Conservation (phyloP, 2,888 invertebrate species). For the Aleiodes testaceus region DNA sequence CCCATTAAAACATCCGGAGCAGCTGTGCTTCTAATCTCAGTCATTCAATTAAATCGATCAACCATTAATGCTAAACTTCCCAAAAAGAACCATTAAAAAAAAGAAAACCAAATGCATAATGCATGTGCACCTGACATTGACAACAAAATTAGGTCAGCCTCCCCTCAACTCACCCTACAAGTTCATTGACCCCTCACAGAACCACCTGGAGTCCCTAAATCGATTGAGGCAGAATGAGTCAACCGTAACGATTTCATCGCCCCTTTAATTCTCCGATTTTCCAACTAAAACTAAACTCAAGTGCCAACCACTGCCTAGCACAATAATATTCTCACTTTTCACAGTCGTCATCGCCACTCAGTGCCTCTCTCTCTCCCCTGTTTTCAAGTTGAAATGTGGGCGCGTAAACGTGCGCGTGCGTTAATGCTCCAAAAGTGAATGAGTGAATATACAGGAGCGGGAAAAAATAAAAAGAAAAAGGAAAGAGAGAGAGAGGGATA, state of each 20-base stretch:
- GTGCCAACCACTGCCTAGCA: neutral
- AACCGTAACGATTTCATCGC: neutral
- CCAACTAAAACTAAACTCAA: neutral
- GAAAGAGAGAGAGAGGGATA: conserved; percentile 4
- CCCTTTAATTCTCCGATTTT: neutral
- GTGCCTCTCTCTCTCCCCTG: neutral
- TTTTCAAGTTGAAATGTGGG: conserved; percentile 1
- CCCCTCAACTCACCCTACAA: neutral
- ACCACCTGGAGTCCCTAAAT: conserved; percentile 5
- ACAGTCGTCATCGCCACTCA: neutral
- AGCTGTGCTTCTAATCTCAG: neutral
- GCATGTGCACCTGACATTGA: conserved; percentile 4
- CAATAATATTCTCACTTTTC: conserved; percentile 8
- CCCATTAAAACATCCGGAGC: conserved; percentile 19
- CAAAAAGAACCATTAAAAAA: neutral
- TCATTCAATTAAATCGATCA: conserved; percentile 18
- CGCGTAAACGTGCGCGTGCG: neutral
- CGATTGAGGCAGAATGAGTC: neutral
- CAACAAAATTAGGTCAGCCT: conserved; percentile 7
- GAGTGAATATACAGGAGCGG: neutral
- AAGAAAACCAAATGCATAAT: neutral
- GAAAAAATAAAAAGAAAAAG: neutral
- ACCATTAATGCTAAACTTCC: neutral
- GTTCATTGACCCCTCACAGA: neutral
- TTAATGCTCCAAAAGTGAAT: conserved; percentile 9